Evolutionary conservation across 2,888 invertebrate genomes (phyloP).

Genomic region (Epinotia brunnichana): DNA sequence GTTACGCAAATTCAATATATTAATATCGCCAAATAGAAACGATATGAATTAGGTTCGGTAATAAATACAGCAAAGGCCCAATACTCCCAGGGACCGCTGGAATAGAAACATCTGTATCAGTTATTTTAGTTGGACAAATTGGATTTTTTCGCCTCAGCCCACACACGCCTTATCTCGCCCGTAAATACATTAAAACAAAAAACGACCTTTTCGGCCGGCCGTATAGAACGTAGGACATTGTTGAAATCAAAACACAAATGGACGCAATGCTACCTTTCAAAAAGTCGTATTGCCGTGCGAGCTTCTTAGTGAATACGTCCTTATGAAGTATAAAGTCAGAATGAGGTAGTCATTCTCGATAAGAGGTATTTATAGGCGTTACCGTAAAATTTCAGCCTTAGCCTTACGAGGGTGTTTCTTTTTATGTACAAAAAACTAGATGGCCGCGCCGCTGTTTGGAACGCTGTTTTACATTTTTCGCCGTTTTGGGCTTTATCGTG

Average conservation of each 20-base stretch:
- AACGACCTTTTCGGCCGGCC: background rate
- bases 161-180: background rate
- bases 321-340: background rate
- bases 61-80: slow-evolving; percentile 3
- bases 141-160: slow-evolving; percentile 21
- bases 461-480: slow-evolving; percentile 29
- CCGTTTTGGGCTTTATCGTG: slow-evolving; percentile 19
- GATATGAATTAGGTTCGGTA: background rate
- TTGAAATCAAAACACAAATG: slow-evolving; percentile 25
- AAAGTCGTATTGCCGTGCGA: background rate
- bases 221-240: slow-evolving; percentile 7
- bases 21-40: background rate
- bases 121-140: slow-evolving; percentile 11
- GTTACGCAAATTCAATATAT: background rate
- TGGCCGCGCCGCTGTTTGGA: slow-evolving; percentile 1
- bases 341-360: slow-evolving; percentile 22
- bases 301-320: background rate
- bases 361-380: slow-evolving; percentile 32
- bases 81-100: background rate
- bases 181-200: slow-evolving; percentile 20
- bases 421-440: slow-evolving; percentile 33
- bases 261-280: background rate
- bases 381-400: slow-evolving; percentile 26
- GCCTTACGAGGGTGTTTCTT: slow-evolving; percentile 8
- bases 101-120: slow-evolving; percentile 1